Conservation (phyloP, 2,113 vertebrate genomes). For the Paramisgurnus dabryanus region DNA sequence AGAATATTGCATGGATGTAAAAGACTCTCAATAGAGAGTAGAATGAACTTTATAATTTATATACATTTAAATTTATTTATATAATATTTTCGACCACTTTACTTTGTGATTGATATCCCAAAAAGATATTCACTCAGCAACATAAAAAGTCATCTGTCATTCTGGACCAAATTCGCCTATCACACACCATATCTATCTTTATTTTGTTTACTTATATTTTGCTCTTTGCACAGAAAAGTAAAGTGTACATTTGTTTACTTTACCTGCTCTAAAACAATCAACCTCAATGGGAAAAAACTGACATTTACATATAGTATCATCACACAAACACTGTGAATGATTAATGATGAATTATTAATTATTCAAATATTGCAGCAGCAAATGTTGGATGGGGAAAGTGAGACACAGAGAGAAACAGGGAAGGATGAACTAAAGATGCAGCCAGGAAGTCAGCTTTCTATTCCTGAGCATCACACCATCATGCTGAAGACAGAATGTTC, state of each 20-base stretch:
- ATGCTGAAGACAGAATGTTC: slow-evolving; percentile 44
- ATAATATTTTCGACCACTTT: no score
- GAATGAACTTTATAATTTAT: no score
- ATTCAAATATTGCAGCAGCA: slow-evolving; percentile 50
- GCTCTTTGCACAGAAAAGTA: background rate
- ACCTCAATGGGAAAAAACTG: slow-evolving; percentile 12
- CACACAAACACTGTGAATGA: slow-evolving; percentile 44
- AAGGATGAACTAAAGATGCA: slow-evolving; percentile 3
- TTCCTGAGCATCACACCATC: slow-evolving; percentile 13
- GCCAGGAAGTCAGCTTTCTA: slow-evolving; percentile 38
- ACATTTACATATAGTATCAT: slow-evolving; percentile 30
- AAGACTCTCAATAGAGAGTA: no score
- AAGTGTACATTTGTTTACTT: slow-evolving; percentile 28
- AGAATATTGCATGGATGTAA: no score
- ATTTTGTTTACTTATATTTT: background rate
- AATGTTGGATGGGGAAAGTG: slow-evolving; percentile 33
- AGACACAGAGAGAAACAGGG: slow-evolving; percentile 3
- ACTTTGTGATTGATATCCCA: no score
- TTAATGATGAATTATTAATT: slow-evolving; percentile 54
- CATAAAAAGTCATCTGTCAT: no score
- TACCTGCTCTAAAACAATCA: slow-evolving; percentile 25
- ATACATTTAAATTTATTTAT: no score
- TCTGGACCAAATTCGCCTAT: no score
- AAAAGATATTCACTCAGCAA: no score
- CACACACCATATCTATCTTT: background rate